These are phyloP conservation scores for Archilochus colubris DNA, from an alignment of 2,113 vertebrate genomes.

Conservation along the genomic window DNA sequence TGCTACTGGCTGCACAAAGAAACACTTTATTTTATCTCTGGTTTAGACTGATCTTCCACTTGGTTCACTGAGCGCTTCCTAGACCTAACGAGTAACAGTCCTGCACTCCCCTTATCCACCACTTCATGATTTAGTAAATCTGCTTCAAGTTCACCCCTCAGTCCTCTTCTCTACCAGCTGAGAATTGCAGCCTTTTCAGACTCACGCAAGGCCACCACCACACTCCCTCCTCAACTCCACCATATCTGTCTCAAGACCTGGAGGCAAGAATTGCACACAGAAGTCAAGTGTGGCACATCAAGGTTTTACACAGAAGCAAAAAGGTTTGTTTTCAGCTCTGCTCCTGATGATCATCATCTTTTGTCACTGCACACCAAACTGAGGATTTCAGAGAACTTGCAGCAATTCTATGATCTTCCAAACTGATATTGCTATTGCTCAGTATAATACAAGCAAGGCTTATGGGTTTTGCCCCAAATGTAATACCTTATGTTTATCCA, in stretches of 20 bases:
- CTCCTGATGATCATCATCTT: background rate
- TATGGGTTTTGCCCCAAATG: background rate
- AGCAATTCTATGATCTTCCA: background rate
- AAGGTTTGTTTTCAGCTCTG: background rate
- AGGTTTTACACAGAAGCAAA: background rate
- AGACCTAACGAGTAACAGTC: background rate
- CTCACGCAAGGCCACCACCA: accelerated
- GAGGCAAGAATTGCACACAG: background rate
- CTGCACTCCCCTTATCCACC: background rate
- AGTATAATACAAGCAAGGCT: background rate
- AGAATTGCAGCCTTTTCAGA: background rate
- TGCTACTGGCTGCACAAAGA: background rate
- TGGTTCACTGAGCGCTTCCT: background rate
- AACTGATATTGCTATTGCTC: background rate
- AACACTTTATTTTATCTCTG: background rate
- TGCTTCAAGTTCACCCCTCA: background rate
- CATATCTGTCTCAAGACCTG: background rate
- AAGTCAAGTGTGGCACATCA: background rate
- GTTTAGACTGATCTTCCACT: background rate
- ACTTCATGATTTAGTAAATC: background rate
- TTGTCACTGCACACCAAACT: background rate
- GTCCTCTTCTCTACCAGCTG: background rate
- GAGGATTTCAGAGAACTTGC: background rate
- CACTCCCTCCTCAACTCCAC: background rate
- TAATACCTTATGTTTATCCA: background rate